These are phyloP conservation scores for Lophochroa leadbeateri DNA, from an alignment of 2,113 vertebrate species.

Conservation along the genomic window DNA sequence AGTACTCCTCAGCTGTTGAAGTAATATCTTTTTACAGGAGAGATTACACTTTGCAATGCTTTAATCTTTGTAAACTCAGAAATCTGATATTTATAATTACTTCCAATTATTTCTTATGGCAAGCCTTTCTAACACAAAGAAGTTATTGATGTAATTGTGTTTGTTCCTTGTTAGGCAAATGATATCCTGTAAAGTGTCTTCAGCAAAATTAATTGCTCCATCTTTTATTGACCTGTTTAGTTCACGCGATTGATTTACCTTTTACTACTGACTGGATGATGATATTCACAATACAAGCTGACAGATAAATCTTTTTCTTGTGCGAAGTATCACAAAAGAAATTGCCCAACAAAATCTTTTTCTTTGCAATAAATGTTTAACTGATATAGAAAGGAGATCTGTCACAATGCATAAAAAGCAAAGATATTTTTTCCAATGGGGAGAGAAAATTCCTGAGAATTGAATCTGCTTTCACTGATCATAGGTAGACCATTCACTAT, in stretches of 20 bases:
- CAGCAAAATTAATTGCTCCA: conserved; percentile 23
- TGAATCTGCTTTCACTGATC: neutral
- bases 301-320: neutral
- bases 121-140: neutral
- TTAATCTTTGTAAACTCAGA: neutral
- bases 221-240: conserved; percentile 33
- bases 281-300: neutral
- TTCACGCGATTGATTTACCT: neutral
- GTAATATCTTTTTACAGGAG: neutral
- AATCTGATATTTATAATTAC: neutral
- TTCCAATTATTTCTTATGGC: neutral
- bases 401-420: neutral
- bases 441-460: neutral
- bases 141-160: neutral
- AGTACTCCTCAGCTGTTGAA: neutral
- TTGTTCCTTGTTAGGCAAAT: conserved; percentile 50
- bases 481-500: neutral
- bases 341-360: neutral
- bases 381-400: neutral
- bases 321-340: neutral
- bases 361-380: neutral
- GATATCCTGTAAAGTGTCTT: neutral
- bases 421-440: neutral
- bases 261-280: conserved; percentile 41
- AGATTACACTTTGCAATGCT: neutral